Evolutionary conservation across 2,888 invertebrate species (phyloP).

Genomic region (Osmoderma eremita): DNA sequence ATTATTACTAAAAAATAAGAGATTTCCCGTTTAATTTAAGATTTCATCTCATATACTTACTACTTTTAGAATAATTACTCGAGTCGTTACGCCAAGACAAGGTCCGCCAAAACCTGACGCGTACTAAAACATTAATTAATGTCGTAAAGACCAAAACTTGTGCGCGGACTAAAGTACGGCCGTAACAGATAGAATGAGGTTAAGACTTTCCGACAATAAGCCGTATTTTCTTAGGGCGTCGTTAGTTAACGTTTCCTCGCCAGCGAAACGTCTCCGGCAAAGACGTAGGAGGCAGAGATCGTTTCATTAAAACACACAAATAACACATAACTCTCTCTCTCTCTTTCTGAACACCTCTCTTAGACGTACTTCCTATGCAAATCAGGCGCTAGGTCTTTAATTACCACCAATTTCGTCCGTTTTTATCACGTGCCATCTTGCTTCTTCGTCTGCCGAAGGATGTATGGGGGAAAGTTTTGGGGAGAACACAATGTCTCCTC

Average conservation of each 20-base stretch:
- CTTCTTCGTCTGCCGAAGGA: constrained; percentile 44
- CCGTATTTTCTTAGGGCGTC: constrained; percentile 14
- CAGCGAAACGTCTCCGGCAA: constrained; percentile 14
- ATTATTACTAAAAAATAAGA: neutral
- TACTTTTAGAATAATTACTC: constrained; percentile 24
- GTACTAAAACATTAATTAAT: constrained; percentile 34
- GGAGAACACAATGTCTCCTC: constrained; percentile 28
- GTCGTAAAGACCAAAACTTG: constrained; percentile 25
- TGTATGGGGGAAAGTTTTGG: constrained; percentile 18
- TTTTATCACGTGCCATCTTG: constrained; percentile 48
- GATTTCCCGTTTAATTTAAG: neutral
- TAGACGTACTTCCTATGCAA: constrained; percentile 49
- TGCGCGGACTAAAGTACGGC: constrained; percentile 23
- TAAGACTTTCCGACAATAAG: constrained; percentile 31
- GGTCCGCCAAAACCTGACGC: constrained; percentile 25
- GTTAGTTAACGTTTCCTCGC: constrained; percentile 17
- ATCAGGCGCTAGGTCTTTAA: constrained; percentile 47
- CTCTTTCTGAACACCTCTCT: constrained; percentile 43
- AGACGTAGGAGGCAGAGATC: constrained; percentile 47
- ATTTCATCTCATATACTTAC: constrained; percentile 18
- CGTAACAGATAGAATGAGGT: constrained; percentile 21
- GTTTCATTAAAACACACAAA: constrained; percentile 55
- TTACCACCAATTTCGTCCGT: constrained; percentile 51
- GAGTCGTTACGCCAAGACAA: constrained; percentile 15
- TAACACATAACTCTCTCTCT: constrained; percentile 57